Conservation (phyloP, 2,113 vertebrate genomes). For the Muntiacus muntjak region DNA sequence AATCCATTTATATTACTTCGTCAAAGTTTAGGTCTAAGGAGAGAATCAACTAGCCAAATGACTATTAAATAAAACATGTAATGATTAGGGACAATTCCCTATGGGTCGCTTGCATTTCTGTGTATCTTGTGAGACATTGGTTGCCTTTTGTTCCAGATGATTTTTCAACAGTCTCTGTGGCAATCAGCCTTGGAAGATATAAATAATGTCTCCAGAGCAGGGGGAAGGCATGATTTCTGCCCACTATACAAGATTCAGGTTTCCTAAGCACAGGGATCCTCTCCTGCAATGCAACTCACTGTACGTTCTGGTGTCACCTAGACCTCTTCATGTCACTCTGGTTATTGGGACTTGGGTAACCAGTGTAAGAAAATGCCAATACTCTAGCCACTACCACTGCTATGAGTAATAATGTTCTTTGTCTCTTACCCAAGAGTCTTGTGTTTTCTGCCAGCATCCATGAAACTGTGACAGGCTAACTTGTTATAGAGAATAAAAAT, state of each 20-base stretch:
- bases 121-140: neutral
- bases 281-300: neutral
- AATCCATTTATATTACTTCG: neutral
- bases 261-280: neutral
- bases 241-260: neutral
- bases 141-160: neutral
- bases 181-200: neutral
- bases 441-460: neutral
- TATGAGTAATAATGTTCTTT: neutral
- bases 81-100: neutral
- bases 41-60: neutral
- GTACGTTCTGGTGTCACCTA: neutral
- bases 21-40: neutral
- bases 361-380: neutral
- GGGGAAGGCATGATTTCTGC: neutral
- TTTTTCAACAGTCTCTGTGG: neutral
- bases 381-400: neutral
- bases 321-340: neutral
- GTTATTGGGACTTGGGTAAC: neutral
- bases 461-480: constrained; percentile 1
- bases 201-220: neutral
- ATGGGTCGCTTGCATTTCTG: neutral
- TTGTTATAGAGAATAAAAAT: constrained; percentile 8
- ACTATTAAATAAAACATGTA: neutral
- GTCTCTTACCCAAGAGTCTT: neutral